Percentiles rank a stretch among this genome's conserved stretches.
Evolutionary conservation across 2,888 invertebrate species (phyloP).

Genomic region (Caenorhabditis wallacei): DNA sequence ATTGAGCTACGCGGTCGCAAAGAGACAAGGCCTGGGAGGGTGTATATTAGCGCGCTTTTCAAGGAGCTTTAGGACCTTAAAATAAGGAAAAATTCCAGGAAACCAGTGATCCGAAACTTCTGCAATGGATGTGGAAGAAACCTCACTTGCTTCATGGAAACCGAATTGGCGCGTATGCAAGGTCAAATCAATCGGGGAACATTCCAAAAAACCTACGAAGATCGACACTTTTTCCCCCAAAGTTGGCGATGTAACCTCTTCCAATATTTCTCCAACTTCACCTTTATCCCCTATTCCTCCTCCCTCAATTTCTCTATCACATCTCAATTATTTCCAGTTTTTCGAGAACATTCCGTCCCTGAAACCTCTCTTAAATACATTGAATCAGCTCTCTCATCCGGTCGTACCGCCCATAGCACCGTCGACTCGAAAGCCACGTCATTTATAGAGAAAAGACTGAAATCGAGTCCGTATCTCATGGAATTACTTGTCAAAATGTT

Average conservation of each 20-base stretch:
- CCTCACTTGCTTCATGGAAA: constrained; percentile 75
- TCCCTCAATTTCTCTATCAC: constrained; percentile 42
- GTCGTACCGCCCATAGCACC: constrained; percentile 68
- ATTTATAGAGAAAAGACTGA: constrained; percentile 53
- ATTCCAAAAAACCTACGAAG: constrained; percentile 63
- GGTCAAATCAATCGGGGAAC: constrained; percentile 31
- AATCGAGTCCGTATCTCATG: constrained; percentile 75
- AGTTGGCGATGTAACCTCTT: constrained; percentile 69
- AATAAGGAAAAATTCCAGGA: constrained; percentile 15
- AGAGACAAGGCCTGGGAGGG: too few relatives aligned
- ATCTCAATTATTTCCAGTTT: constrained; percentile 46
- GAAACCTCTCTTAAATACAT: constrained; percentile 50
- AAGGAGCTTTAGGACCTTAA: too few relatives aligned
- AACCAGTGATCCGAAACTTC: constrained; percentile 37
- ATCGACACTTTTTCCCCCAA: constrained; percentile 76
- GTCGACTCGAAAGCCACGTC: constrained; percentile 60
- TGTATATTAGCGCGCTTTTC: too few relatives aligned
- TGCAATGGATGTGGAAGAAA: constrained; percentile 73
- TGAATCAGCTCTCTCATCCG: constrained; percentile 30
- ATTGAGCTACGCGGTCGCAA: too few relatives aligned
- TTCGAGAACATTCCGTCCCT: constrained; percentile 46
- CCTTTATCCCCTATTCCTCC: constrained; percentile 53
- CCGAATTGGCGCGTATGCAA: constrained; percentile 61
- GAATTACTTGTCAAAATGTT: constrained; percentile 79
- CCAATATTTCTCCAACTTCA: constrained; percentile 53